phyloP scores from a whole-genome alignment of 1,140 invertebrate species.

The Trichonephila clavata region DNA sequence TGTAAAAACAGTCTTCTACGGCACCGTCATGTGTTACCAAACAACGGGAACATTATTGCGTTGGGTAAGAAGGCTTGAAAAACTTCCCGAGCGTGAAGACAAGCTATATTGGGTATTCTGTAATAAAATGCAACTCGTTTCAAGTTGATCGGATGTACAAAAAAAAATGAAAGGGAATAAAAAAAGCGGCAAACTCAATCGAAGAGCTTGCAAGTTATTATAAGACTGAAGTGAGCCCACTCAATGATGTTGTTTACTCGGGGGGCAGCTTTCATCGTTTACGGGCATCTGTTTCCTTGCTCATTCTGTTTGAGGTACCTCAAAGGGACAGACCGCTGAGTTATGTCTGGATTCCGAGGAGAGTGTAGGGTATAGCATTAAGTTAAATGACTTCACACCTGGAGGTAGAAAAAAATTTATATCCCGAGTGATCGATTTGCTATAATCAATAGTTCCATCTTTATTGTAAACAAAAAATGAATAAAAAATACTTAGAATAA shows the following conservation, averaged over 20 bases:
- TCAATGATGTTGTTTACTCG: neutral
- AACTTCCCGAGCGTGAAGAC: neutral
- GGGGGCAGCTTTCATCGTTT: neutral
- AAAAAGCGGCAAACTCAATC: neutral
- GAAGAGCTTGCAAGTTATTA: neutral
- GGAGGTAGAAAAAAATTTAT: too few relatives aligned
- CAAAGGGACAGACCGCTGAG: too few relatives aligned
- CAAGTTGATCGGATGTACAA: neutral
- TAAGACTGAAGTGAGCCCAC: neutral
- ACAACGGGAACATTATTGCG: neutral
- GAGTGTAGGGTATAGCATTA: too few relatives aligned
- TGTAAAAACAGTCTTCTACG: neutral
- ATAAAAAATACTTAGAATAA: too few relatives aligned
- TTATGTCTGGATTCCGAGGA: too few relatives aligned
- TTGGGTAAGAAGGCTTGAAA: neutral
- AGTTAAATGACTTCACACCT: too few relatives aligned
- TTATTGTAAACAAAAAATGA: too few relatives aligned
- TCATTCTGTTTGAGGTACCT: neutral
- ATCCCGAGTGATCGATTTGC: too few relatives aligned
- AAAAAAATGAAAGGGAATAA: neutral
- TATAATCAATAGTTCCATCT: too few relatives aligned
- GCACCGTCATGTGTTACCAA: neutral
- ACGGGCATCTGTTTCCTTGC: neutral
- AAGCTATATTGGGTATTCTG: neutral
- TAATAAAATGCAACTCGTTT: neutral